These are phyloP conservation scores for Trichomycterus rosablanca DNA, from an alignment of 2,113 vertebrate species.

Conservation along the genomic window DNA sequence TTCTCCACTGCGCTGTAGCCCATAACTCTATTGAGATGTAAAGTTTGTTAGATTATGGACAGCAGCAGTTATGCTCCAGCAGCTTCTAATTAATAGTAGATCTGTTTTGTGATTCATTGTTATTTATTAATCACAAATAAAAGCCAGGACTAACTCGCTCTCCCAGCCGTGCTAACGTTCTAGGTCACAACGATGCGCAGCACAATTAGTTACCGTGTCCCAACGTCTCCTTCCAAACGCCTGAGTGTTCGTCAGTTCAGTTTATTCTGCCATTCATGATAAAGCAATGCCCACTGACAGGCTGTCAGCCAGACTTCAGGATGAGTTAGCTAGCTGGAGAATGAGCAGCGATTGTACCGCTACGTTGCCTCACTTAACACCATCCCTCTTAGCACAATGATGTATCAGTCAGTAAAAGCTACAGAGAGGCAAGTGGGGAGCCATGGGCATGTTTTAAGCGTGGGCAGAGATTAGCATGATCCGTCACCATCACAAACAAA, in stretches of 20 bases:
- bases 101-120: too few relatives aligned
- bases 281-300: constrained; percentile 40
- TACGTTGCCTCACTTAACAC: constrained; percentile 10
- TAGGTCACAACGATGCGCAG: constrained; percentile 21
- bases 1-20: too few relatives aligned
- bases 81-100: too few relatives aligned
- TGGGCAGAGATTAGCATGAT: not conserved
- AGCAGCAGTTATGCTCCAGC: too few relatives aligned
- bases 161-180: too few relatives aligned
- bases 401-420: not conserved
- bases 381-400: not conserved
- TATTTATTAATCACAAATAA: too few relatives aligned
- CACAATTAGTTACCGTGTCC: constrained; percentile 28
- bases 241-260: constrained; percentile 46
- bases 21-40: too few relatives aligned
- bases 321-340: constrained; percentile 21
- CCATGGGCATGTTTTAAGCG: not conserved
- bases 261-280: not conserved
- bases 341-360: constrained; percentile 18
- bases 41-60: too few relatives aligned
- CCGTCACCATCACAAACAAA: not conserved
- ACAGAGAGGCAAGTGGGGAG: not conserved
- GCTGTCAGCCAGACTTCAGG: constrained; percentile 46
- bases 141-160: too few relatives aligned
- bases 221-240: constrained; percentile 31